These are phyloP conservation scores for Halichoeres trimaculatus DNA, from an alignment of 2,113 vertebrate genomes.

Conservation along the genomic window DNA sequence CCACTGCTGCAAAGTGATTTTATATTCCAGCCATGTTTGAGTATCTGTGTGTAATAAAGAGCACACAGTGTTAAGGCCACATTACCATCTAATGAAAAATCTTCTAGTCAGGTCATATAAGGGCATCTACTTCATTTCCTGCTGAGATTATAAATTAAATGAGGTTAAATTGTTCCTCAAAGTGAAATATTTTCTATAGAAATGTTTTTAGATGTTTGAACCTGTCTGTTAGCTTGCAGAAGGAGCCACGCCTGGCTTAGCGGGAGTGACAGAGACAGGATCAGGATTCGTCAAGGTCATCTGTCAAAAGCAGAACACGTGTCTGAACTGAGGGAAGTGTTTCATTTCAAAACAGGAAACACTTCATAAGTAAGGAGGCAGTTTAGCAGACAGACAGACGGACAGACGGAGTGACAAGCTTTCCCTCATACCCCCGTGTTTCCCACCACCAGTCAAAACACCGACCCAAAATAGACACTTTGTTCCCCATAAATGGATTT, in stretches of 20 bases:
- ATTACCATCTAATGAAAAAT: too few species aligned
- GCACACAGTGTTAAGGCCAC: too few species aligned
- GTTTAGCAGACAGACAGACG: slow-evolving; percentile 19
- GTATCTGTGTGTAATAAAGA: too few species aligned
- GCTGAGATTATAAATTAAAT: background rate
- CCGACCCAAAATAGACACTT: slow-evolving; percentile 47
- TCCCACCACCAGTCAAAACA: slow-evolving; percentile 53
- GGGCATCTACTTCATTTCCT: background rate
- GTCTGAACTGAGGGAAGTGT: slow-evolving; percentile 27
- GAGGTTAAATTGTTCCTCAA: background rate
- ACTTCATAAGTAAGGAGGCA: slow-evolving; percentile 5
- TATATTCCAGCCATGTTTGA: too few species aligned
- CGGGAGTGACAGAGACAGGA: background rate
- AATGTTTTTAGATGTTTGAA: too few species aligned
- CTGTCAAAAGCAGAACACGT: slow-evolving; percentile 20
- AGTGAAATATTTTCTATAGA: background rate
- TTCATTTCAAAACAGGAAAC: slow-evolving; percentile 50
- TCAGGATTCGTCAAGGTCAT: slow-evolving; percentile 18
- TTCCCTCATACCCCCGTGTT: slow-evolving; percentile 20
- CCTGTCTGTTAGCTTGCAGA: background rate
- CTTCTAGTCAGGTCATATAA: too few species aligned
- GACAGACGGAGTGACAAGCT: slow-evolving; percentile 26
- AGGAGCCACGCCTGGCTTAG: background rate
- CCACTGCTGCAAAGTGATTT: too few species aligned
- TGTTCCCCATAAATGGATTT: slow-evolving; percentile 52